These are phyloP conservation scores for Caenorhabditis zanzibari DNA, from an alignment of 2,888 invertebrate species.

Conservation along the genomic window DNA sequence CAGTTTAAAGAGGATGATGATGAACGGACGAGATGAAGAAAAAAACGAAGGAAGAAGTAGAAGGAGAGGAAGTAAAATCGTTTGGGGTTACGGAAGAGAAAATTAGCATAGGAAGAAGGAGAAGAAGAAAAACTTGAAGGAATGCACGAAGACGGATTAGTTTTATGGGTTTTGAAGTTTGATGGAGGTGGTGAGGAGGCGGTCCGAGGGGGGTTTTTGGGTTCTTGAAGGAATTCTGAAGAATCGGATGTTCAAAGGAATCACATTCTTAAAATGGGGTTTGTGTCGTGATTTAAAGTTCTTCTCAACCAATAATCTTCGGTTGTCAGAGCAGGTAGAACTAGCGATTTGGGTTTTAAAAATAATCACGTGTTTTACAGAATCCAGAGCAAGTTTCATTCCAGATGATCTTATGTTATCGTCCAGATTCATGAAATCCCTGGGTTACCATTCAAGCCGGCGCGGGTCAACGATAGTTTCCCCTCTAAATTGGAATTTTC, in stretches of 20 bases:
- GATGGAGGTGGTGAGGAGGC: neutral
- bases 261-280: too few relatives aligned
- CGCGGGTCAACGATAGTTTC: too few relatives aligned
- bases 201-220: neutral
- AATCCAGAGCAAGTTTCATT: too few relatives aligned
- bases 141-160: conserved; percentile 48
- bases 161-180: conserved; percentile 48
- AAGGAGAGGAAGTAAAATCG: conserved; percentile 24
- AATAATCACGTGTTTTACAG: too few relatives aligned
- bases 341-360: too few relatives aligned
- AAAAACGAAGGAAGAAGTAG: conserved; percentile 6
- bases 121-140: conserved; percentile 24
- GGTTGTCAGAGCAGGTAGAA: too few relatives aligned
- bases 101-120: conserved; percentile 24
- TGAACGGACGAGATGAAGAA: conserved; percentile 24
- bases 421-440: too few relatives aligned
- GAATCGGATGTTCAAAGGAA: neutral
- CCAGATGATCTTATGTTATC: too few relatives aligned
- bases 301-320: too few relatives aligned
- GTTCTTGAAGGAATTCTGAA: neutral
- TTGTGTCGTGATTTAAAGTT: too few relatives aligned
- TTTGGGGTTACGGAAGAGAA: neutral
- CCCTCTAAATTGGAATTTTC: too few relatives aligned
- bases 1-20: conserved; percentile 19
- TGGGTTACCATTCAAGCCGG: too few relatives aligned